Evolutionary conservation across 2,888 invertebrate species (phyloP).

Genomic region (Heliconius sara): DNA sequence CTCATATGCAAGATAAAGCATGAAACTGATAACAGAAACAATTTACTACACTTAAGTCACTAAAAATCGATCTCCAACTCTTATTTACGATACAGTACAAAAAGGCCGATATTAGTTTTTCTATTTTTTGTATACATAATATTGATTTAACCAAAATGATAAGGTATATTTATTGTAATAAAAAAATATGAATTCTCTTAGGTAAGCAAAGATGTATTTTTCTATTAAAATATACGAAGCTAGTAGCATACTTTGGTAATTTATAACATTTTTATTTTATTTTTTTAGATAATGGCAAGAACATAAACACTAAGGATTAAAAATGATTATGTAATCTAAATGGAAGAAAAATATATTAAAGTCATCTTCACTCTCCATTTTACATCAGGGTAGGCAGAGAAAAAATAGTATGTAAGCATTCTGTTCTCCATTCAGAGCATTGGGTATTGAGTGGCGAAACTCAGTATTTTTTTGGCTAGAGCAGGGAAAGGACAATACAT

Average conservation of each 20-base stretch:
- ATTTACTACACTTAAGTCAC: not conserved
- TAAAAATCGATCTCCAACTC: not conserved
- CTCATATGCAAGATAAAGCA: not conserved
- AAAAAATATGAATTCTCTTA: not conserved
- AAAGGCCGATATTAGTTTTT: not conserved
- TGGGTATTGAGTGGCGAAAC: too few relatives aligned
- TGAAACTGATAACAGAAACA: not conserved
- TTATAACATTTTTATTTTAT: not conserved
- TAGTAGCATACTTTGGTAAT: not conserved
- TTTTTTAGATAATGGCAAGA: not conserved
- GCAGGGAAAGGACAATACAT: too few relatives aligned
- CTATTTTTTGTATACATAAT: not conserved
- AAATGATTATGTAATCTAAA: not conserved
- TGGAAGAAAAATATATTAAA: too few relatives aligned
- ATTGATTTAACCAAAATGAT: not conserved
- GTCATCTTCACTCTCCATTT: too few relatives aligned
- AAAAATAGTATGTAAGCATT: too few relatives aligned
- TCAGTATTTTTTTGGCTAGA: too few relatives aligned
- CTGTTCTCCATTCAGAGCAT: too few relatives aligned
- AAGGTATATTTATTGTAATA: conserved; percentile 4
- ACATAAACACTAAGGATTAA: not conserved
- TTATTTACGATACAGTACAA: not conserved
- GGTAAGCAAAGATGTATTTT: not conserved
- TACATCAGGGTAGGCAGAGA: too few relatives aligned
- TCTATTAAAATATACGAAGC: not conserved